Evolutionary conservation across 2,797 vertebrate species (phyloP).

Genomic region (Myotis daubentonii): DNA sequence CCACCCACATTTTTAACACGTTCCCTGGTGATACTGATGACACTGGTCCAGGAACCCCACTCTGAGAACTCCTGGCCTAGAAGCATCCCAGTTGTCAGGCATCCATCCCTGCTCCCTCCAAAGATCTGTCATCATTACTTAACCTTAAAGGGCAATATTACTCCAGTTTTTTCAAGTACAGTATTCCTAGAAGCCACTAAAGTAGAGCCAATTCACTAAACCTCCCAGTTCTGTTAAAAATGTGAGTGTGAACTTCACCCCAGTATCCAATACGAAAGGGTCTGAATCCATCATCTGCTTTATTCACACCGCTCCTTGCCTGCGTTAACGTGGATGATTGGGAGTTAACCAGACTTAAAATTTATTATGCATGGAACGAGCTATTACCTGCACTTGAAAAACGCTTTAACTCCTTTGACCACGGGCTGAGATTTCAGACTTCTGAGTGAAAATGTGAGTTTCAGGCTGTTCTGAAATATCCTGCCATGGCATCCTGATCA

Average conservation of each 20-base stretch:
- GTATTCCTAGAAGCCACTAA: not conserved
- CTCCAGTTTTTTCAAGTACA: not conserved
- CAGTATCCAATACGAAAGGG: not conserved
- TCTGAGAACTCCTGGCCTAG: not conserved
- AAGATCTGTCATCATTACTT: not conserved
- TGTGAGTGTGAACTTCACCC: not conserved
- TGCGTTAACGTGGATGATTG: not conserved
- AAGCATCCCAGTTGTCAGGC: not conserved
- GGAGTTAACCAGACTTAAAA: slow-evolving; percentile 51
- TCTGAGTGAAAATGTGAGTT: not conserved
- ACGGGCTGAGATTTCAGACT: not conserved
- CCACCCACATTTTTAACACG: not conserved
- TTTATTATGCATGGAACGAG: slow-evolving; percentile 25
- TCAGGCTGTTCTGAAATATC: not conserved
- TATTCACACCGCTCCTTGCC: not conserved
- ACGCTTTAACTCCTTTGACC: not conserved
- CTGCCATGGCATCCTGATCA: not conserved
- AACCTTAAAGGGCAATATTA: not conserved
- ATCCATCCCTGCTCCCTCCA: too few species aligned
- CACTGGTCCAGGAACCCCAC: not conserved
- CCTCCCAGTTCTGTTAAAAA: not conserved
- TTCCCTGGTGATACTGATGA: not conserved
- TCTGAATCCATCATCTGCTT: not conserved
- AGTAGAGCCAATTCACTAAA: not conserved
- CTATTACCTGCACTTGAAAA: not conserved